Conservation (phyloP, 2,113 vertebrate species). For the Astatoreochromis straeleni region DNA sequence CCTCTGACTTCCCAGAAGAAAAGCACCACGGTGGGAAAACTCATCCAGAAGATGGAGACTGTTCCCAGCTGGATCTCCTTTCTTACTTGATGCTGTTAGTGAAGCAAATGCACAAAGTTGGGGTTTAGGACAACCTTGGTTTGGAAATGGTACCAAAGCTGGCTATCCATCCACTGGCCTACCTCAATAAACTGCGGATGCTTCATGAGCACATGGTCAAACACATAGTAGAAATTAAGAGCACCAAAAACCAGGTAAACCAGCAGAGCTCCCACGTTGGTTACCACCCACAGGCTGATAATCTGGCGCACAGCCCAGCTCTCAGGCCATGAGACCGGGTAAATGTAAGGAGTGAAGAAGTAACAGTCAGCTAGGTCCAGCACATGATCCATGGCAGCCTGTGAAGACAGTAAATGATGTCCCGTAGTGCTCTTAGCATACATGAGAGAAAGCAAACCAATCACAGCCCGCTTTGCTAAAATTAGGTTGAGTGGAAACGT, state of each 20-base stretch:
- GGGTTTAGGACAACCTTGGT: background rate
- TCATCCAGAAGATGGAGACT: slow-evolving; percentile 84
- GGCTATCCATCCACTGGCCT: background rate
- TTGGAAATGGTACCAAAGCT: background rate
- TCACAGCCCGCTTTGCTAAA: background rate
- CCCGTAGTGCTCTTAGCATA: background rate
- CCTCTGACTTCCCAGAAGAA: slow-evolving; percentile 87
- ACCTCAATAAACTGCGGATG: slow-evolving; percentile 91
- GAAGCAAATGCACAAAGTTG: background rate
- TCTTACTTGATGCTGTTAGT: slow-evolving; percentile 80
- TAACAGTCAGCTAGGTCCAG: slow-evolving; percentile 73
- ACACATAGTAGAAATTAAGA: slow-evolving; percentile 84
- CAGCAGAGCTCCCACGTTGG: slow-evolving; percentile 78
- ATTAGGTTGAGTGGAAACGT: background rate
- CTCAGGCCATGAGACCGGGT: slow-evolving; percentile 79
- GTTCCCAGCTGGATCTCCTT: slow-evolving; percentile 78
- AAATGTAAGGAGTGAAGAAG: slow-evolving; percentile 83
- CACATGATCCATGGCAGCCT: slow-evolving; percentile 84
- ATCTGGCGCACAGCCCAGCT: slow-evolving; percentile 77
- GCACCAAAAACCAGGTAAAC: slow-evolving; percentile 82
- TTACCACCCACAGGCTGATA: slow-evolving; percentile 81
- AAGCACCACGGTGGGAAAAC: slow-evolving; percentile 80
- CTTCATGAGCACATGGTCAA: slow-evolving; percentile 83
- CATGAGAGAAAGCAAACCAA: background rate
- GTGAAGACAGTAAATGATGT: background rate